Base-by-base conservation (phyloP, 2,888 invertebrate species). In the Phyllotreta striolata region DNA sequence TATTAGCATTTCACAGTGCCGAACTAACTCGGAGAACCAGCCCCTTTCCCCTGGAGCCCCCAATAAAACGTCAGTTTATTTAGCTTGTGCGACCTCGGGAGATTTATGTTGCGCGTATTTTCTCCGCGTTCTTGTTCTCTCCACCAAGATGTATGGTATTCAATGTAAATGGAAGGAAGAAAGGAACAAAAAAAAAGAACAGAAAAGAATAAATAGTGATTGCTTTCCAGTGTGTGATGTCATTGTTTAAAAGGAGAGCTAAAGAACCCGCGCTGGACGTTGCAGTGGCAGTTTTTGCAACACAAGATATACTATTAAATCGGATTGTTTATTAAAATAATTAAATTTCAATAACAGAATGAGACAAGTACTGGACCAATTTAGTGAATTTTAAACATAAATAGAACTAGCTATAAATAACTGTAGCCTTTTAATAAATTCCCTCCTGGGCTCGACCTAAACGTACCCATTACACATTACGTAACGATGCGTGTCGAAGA, bases 61-160 rank as follows among this genome's bases (percentile, higher is more conserved):
- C 52, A 60, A 60, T 60, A 52, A 60, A 60, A 60, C 52, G 52
- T 24, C 52, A 44, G 75, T 77, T 76, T 76, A 78, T 75, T 77
- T 75, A 75, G 73, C 73, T 72, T 71, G 66, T 49, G 72, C 73
- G 72, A 74, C 74, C 75, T 73, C 68, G 54, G 46, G 49, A 75
- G 78, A 79, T 79, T 78, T 79, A 78, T 79, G 77, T 76, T 70
- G 78, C 73, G 77, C 72, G 77, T 76, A 77, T 74, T 75, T 76
- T 76, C 74, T 69, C 76, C 71, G 75, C 73, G 69, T 73, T 71
- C 77, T 75, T 76, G 77, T 76, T 76, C 74, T 70, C 69, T 66
- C 24, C 24, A 68, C 54, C 61, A 77, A 78, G 80, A 79, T 78
- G 78, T 79, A 79, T 78, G 73, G 79, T 77, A 80, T 79, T 80